These are phyloP conservation scores for Melanotus villosus DNA, from an alignment of 2,888 invertebrate genomes.

Conservation along the genomic window DNA sequence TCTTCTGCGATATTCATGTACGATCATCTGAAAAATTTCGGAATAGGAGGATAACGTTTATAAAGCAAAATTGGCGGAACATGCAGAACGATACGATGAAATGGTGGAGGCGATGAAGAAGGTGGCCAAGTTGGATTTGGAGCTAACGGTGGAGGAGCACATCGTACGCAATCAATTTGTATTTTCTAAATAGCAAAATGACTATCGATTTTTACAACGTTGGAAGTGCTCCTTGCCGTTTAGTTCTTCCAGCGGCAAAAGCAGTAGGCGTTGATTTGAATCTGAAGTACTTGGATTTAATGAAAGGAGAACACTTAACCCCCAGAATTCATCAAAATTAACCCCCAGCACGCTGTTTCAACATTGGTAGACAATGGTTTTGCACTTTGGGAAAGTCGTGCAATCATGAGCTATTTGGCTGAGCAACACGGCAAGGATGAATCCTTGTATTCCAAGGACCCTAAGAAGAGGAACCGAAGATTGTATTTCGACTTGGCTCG, in stretches of 20 bases:
- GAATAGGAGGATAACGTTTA: conserved; percentile 99
- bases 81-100: conserved; percentile 98
- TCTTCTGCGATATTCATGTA: conserved; percentile 73
- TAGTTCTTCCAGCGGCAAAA: conserved; percentile 76
- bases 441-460: conserved; percentile 83
- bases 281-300: conserved; percentile 73
- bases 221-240: conserved; percentile 77
- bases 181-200: conserved; percentile 66
- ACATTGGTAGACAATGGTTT: conserved; percentile 88
- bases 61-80: conserved; percentile 99
- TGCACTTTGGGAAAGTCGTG: conserved; percentile 86
- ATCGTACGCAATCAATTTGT: no score
- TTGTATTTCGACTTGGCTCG: conserved; percentile 84
- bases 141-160: conserved; percentile 97
- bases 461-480: conserved; percentile 83
- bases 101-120: conserved; percentile 99
- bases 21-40: conserved; percentile 87
- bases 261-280: conserved; percentile 78
- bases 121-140: conserved; percentile 94
- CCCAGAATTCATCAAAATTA: conserved; percentile 81
- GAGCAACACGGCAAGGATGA: conserved; percentile 86
- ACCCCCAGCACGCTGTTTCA: conserved; percentile 89
- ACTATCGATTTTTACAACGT: conserved; percentile 77
- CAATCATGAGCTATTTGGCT: conserved; percentile 85
- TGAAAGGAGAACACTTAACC: conserved; percentile 77